Percentiles rank a stretch among this genome's conserved stretches.
These are phyloP conservation scores for Drosophila anomalipes DNA, from an alignment of 2,888 invertebrate genomes.

Conservation along the genomic window DNA sequence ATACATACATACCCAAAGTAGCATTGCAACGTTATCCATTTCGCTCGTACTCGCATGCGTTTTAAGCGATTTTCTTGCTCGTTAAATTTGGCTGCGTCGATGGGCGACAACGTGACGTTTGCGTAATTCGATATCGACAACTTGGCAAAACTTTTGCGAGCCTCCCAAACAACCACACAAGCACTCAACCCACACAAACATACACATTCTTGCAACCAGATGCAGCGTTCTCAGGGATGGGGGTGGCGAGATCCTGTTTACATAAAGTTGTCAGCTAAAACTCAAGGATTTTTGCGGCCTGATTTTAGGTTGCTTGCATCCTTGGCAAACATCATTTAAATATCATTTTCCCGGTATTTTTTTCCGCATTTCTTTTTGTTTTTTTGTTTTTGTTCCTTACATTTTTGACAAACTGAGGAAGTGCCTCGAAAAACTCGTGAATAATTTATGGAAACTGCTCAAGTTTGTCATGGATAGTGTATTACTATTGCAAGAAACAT, in stretches of 20 bases:
- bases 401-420: background rate
- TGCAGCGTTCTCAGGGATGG: constrained; percentile 8
- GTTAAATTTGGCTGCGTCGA: constrained; percentile 67
- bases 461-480: constrained; percentile 2
- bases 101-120: constrained; percentile 69
- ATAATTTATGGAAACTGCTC: constrained; percentile 19
- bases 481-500: background rate
- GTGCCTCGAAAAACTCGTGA: constrained; percentile 8
- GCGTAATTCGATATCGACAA: constrained; percentile 72
- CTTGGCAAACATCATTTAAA: constrained; percentile 47
- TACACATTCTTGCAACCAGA: constrained; percentile 1
- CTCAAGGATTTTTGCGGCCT: constrained; percentile 32
- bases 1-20: constrained; percentile 13
- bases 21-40: background rate
- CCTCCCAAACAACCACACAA: constrained; percentile 13
- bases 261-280: constrained; percentile 17
- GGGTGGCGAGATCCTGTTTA: constrained; percentile 21
- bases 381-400: background rate
- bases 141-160: constrained; percentile 33
- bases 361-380: background rate
- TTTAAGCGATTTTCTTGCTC: constrained; percentile 71
- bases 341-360: constrained; percentile 11
- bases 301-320: constrained; percentile 29
- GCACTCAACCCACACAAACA: constrained; percentile 7
- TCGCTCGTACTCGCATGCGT: background rate